Percentiles rank a stretch among this genome's conserved stretches.
These are phyloP conservation scores for Barnardius zonarius DNA, from an alignment of 2,113 vertebrate species.

Conservation along the genomic window DNA sequence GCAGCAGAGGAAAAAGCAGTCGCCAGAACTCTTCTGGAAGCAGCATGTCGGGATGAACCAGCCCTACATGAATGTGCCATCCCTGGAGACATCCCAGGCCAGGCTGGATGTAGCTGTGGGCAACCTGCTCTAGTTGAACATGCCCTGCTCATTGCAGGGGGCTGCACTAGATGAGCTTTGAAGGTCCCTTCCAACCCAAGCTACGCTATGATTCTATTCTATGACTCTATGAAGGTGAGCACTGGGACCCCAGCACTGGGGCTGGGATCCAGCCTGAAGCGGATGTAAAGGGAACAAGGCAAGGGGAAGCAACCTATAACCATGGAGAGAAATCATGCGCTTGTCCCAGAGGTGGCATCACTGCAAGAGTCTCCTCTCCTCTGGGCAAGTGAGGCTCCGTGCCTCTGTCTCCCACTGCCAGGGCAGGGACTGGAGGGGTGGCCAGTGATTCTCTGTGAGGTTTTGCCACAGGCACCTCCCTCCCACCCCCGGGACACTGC, in stretches of 20 bases:
- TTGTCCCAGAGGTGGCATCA: background rate
- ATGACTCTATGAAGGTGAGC: background rate
- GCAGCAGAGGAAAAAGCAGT: background rate
- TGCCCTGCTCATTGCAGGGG: background rate
- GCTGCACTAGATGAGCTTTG: background rate
- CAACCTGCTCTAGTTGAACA: background rate
- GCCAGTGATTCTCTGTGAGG: background rate
- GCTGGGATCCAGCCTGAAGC: background rate
- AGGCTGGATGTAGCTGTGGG: background rate
- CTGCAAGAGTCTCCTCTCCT: background rate
- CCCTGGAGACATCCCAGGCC: background rate
- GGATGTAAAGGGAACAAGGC: background rate
- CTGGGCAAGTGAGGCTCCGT: background rate
- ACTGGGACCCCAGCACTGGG: background rate
- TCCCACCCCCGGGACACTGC: background rate
- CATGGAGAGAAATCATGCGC: rapidly evolving
- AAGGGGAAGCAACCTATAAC: background rate
- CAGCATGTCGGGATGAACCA: rapidly evolving
- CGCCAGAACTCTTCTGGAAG: background rate
- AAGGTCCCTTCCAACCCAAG: background rate
- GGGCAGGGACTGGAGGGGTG: background rate
- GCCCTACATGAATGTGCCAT: background rate
- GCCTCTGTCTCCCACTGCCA: background rate
- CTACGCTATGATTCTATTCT: background rate
- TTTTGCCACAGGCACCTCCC: background rate